Conservation (phyloP, 1,140 invertebrate species). For the Drosophila pseudoananassae region DNA sequence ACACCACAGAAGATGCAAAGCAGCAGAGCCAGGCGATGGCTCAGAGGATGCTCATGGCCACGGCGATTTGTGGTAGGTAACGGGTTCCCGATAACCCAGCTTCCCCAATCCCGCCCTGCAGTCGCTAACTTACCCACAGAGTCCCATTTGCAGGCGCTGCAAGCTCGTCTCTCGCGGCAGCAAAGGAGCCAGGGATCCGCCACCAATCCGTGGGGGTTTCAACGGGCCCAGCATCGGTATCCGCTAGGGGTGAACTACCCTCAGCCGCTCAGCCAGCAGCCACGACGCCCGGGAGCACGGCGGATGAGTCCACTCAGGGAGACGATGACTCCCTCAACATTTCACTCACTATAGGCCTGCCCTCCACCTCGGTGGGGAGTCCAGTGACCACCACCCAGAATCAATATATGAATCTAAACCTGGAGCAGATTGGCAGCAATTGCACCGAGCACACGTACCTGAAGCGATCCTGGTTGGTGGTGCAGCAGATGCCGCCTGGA, state of each 20-base stretch:
- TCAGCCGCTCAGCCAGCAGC: conserved; percentile 54
- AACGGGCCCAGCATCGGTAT: conserved; percentile 68
- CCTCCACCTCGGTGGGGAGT: conserved; percentile 42
- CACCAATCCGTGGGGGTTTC: conserved; percentile 72
- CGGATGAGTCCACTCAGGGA: conserved; percentile 64
- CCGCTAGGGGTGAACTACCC: conserved; percentile 80
- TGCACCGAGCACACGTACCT: conserved; percentile 79
- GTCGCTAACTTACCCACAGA: conserved; percentile 77
- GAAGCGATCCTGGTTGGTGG: conserved; percentile 77
- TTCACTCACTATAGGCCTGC: conserved; percentile 80
- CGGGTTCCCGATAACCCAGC: too few species aligned
- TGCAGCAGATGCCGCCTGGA: conserved; percentile 49
- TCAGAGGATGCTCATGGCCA: conserved; percentile 64
- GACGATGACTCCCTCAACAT: conserved; percentile 79
- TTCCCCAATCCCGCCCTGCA: conserved; percentile 21
- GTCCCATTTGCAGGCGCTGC: conserved; percentile 82
- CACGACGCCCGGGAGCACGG: conserved; percentile 61
- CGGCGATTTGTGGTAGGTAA: conserved; percentile 74
- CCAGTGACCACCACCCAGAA: conserved; percentile 27
- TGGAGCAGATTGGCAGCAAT: conserved; percentile 46
- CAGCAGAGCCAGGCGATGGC: conserved; percentile 44
- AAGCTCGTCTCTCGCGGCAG: conserved; percentile 69
- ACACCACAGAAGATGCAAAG: conserved; percentile 58
- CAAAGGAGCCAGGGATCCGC: conserved; percentile 26
- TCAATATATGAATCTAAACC: conserved; percentile 16